These are phyloP conservation scores for Polymixis lichenea DNA, from an alignment of 2,888 invertebrate species.

Conservation along the genomic window DNA sequence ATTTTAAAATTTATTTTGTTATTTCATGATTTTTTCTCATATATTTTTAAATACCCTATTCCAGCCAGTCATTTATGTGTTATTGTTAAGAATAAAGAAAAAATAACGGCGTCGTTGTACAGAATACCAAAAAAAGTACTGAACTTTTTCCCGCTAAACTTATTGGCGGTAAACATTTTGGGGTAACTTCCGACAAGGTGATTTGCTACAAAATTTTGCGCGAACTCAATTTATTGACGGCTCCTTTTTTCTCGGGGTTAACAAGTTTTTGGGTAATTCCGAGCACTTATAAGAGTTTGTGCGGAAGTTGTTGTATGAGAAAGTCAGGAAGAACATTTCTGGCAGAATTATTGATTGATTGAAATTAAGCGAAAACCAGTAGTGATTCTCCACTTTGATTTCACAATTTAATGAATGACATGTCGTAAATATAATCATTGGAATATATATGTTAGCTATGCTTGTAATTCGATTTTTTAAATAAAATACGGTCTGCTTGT, in stretches of 20 bases:
- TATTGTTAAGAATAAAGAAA: background rate
- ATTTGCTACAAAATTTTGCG: slow-evolving; percentile 55
- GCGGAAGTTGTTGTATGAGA: slow-evolving; percentile 5
- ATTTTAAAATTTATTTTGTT: too few species aligned
- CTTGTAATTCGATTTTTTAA: background rate
- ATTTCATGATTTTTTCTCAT: too few species aligned
- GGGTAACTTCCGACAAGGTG: slow-evolving; percentile 38
- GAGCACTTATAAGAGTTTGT: slow-evolving; percentile 16
- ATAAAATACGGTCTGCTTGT: background rate
- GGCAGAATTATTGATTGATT: background rate
- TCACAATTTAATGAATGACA: background rate
- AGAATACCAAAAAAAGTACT: too few species aligned
- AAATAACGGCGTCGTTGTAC: background rate
- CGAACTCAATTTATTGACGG: slow-evolving; percentile 52
- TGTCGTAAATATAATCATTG: background rate
- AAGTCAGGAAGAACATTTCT: background rate
- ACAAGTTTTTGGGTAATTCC: slow-evolving; percentile 42
- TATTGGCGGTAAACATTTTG: slow-evolving; percentile 44
- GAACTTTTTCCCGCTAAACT: slow-evolving; percentile 20
- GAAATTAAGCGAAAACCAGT: background rate
- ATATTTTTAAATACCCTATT: too few species aligned
- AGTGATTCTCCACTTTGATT: background rate
- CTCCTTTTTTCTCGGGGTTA: slow-evolving; percentile 35
- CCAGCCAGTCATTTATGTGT: background rate
- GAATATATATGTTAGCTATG: background rate